phyloP scores from a whole-genome alignment of 1,140 invertebrate species.

The Drosophila nigromelanica region DNA sequence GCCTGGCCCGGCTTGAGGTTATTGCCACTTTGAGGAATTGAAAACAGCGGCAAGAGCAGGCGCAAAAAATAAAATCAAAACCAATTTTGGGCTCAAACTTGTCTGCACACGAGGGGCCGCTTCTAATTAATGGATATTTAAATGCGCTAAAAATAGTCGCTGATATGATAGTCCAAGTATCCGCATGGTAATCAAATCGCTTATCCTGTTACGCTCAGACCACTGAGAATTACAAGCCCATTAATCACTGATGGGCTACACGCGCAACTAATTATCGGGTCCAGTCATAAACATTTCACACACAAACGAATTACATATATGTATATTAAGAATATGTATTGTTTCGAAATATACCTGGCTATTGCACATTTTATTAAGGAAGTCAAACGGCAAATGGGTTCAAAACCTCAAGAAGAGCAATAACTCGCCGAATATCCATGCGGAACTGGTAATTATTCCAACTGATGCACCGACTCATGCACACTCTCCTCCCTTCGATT shows the following conservation, averaged over 20 bases:
- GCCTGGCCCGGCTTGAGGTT: slow-evolving; percentile 49
- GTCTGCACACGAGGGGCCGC: slow-evolving; percentile 59
- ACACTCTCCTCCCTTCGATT: not conserved
- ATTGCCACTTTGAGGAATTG: slow-evolving; percentile 79
- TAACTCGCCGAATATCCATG: slow-evolving; percentile 19
- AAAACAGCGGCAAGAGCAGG: slow-evolving; percentile 24
- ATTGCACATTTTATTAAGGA: slow-evolving; percentile 21
- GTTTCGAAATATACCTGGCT: slow-evolving; percentile 16
- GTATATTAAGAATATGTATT: not conserved
- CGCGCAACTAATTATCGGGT: slow-evolving; percentile 25
- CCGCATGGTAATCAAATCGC: slow-evolving; percentile 24
- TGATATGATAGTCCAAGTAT: slow-evolving; percentile 56
- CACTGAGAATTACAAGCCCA: slow-evolving; percentile 32
- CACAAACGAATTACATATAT: slow-evolving; percentile 5
- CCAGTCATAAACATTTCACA: slow-evolving; percentile 19
- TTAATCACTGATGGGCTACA: slow-evolving; percentile 49
- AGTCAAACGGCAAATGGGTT: slow-evolving; percentile 16
- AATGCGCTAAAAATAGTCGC: slow-evolving; percentile 60
- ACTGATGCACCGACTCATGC: not conserved
- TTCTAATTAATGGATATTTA: slow-evolving; percentile 70
- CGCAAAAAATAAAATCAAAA: not conserved
- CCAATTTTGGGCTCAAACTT: slow-evolving; percentile 54
- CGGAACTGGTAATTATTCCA: not conserved
- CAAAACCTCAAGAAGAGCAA: slow-evolving; percentile 10
- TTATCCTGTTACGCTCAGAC: slow-evolving; percentile 37